Base-by-base conservation (phyloP, 2,888 invertebrate species). In the Hydraecia micacea region DNA sequence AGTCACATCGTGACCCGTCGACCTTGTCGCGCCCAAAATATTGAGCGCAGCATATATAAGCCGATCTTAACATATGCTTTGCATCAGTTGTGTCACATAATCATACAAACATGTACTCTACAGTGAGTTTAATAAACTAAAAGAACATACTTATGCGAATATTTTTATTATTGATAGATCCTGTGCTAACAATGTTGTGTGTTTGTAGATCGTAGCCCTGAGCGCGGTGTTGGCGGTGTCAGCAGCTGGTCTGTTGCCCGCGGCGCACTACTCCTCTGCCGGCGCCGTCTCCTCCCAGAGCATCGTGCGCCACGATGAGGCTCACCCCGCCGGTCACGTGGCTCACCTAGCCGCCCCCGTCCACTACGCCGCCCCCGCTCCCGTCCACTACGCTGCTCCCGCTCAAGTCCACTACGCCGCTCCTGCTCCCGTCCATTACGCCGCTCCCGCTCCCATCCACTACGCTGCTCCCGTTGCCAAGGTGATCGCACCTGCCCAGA, bases 221-320 rank as follows among this genome's bases (percentile, higher is more conserved):
- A 91, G 94, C 90, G 93, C 95, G 77, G 86, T 96, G 80, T 84
- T 96, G 90, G 95, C 95, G 60, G 93, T 97, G 58, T 92, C 96
- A 52, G 84, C 92, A 65, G 95, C 95, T 25, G 95, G 95, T 71
- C 92, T 95, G 55, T 81, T 95, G 81, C 90, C 94, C 1, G 90
- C 97, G n/a, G 91, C 92, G 63, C 96, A 96, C 90, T 95, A 95
- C 87, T 93, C 95, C 46, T 88, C 93, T 1, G 94, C 95, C 15
- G 93, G 90, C 4, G 95, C 95, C 3, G 95, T 96, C 42, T 95
- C 95, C 42, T 94, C 96, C 28, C 97, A 97, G 87, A 95, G 94
- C 90, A 95, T 96, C 73, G 93, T 95, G 80, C 96, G 91, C 73
- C 95, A 94, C 84, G 95, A 94, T 86, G 93, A 94, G 80, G 89